Percentiles rank a stretch among this genome's conserved stretches.
phyloP scores from a whole-genome alignment of 2,113 vertebrate genomes.

The Gallinago jamesoni region DNA sequence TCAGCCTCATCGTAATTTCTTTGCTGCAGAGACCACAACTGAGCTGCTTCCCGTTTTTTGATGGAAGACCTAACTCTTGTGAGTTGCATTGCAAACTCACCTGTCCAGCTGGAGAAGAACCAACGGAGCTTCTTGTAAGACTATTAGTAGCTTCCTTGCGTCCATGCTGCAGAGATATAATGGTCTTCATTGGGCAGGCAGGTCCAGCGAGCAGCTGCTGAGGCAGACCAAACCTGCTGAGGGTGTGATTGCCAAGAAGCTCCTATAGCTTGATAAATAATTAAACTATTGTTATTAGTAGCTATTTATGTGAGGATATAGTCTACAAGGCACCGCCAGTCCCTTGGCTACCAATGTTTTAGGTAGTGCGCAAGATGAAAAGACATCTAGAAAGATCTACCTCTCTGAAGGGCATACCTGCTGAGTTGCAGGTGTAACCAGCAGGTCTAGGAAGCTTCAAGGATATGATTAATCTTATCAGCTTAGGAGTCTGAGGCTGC shows the following conservation, averaged over 20 bases:
- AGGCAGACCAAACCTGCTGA: not conserved
- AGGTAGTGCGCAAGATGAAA: not conserved
- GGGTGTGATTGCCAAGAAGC: not conserved
- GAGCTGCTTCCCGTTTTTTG: not conserved
- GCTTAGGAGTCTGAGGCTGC: not conserved
- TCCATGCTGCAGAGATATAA: not conserved
- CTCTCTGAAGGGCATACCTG: not conserved
- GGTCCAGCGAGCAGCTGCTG: not conserved
- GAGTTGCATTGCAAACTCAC: not conserved
- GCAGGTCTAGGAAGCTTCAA: not conserved
- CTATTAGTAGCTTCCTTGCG: not conserved
- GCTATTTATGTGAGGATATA: not conserved
- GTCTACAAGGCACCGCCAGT: not conserved
- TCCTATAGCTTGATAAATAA: constrained; percentile 11
- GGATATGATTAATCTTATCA: constrained; percentile 19
- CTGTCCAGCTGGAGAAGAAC: not conserved
- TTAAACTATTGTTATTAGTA: not conserved
- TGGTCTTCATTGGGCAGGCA: not conserved
- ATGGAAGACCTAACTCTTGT: not conserved
- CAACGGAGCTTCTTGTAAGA: not conserved
- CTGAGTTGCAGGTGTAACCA: not conserved
- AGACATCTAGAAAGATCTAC: not conserved
- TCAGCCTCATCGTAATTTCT: not conserved
- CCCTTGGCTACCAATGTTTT: not conserved
- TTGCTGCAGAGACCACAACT: not conserved